Base-by-base conservation (phyloP, 1,140 invertebrate genomes). In the Drosophila bipectinata region DNA sequence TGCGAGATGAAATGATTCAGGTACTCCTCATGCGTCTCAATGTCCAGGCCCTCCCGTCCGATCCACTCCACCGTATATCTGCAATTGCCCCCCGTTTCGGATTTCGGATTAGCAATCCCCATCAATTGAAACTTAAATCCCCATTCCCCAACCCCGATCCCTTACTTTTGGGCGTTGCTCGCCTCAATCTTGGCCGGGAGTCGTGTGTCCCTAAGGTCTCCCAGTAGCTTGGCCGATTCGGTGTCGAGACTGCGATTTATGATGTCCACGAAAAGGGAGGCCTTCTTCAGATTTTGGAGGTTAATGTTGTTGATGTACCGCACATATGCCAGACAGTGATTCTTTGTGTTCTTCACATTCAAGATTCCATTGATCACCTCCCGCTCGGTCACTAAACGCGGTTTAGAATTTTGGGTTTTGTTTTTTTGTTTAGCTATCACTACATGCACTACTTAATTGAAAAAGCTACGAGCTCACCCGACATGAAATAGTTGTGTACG, bases 401-500 rank as follows among this genome's bases (percentile, higher is more conserved):
- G 47, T 51, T 34, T 74, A 80, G 68, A 39, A 21, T 44, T 47
- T 15, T 47, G 44, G 5, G 15, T 44, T 44, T 44, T 14, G n/a
- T 24, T 47, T 47, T 15, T 26, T 44, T 37, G 51, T 69, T 53
- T 34, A 44, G 56, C 53, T 58, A 75, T 41, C 24, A 37, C 60
- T 75, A 66, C 71, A 8, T 15, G 37, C 28, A 4, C 68, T 53
- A 60, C 56, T 30, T 28, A 4, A 39, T 59, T 24, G 1, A 44
- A 44, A 44, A 44, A 5, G 28, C 44, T 54, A 64, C 14, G 30
- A 10, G 69, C 69, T 92, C 93, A 99, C 98, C 98, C 61, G 98
- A 99, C 98, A 99, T 99, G 87, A 98, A 99, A 92, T 99, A 99
- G 92, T 99, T 99, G 81, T 99, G 98, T 95, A 98, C 98, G 12